Percentiles rank a stretch among this genome's conserved stretches.
Evolutionary conservation across 1,140 invertebrate genomes (phyloP).

Genomic region (Battus philenor): DNA sequence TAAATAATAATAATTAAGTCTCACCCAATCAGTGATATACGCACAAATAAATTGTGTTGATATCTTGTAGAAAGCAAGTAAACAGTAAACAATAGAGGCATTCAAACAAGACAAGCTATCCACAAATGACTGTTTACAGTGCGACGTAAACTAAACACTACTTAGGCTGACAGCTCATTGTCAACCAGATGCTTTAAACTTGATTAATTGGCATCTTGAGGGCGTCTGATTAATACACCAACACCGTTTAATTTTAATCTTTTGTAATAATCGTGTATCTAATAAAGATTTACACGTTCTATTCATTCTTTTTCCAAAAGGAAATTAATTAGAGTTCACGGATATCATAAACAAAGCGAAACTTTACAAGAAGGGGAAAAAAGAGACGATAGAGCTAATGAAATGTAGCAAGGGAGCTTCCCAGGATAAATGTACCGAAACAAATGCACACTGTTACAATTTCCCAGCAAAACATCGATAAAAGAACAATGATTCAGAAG

Average conservation of each 20-base stretch:
- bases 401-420: conserved; percentile 52
- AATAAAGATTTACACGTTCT: no score
- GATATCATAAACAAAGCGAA: conserved; percentile 48
- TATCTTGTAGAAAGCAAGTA: conserved; percentile 37
- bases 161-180: conserved; percentile 67
- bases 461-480: conserved; percentile 39
- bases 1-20: no score
- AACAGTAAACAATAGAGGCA: conserved; percentile 55
- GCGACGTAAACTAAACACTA: conserved; percentile 62
- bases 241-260: conserved; percentile 42
- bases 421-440: conserved; percentile 52
- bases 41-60: conserved; percentile 26
- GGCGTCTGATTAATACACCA: conserved; percentile 59
- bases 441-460: conserved; percentile 37
- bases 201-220: conserved; percentile 70
- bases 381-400: conserved; percentile 46
- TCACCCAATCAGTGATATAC: conserved; percentile 3
- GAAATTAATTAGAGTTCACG: conserved; percentile 55
- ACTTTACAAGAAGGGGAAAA: conserved; percentile 40
- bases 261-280: conserved; percentile 47
- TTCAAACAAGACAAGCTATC: conserved; percentile 49
- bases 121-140: conserved; percentile 63
- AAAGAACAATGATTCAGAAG: conserved; percentile 41
- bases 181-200: conserved; percentile 67
- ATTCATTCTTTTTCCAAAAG: no score